Conservation (phyloP, 2,888 invertebrate species). For the Agonopterix alstromeriana region DNA sequence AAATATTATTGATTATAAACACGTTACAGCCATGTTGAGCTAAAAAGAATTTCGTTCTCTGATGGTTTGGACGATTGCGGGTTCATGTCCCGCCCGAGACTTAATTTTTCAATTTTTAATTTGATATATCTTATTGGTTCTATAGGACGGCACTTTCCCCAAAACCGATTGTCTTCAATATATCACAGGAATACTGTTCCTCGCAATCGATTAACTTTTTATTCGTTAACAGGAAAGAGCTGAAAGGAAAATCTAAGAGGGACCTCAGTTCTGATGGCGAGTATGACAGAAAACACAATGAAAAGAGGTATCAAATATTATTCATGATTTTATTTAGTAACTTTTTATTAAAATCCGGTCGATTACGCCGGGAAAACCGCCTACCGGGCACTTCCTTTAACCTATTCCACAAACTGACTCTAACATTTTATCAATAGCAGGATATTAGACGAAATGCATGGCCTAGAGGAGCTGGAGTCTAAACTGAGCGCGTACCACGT, state of each 20-base stretch:
- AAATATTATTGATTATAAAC: too few relatives aligned
- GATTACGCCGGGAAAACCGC: too few relatives aligned
- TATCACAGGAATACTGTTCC: too few relatives aligned
- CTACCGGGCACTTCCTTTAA: background rate
- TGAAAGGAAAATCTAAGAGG: constrained; percentile 66
- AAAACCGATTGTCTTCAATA: too few relatives aligned
- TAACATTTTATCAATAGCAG: constrained; percentile 32
- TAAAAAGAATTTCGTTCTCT: too few relatives aligned
- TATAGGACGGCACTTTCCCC: too few relatives aligned
- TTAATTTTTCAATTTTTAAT: too few relatives aligned
- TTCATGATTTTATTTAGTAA: background rate
- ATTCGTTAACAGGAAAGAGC: constrained; percentile 54
- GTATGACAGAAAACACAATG: constrained; percentile 68
- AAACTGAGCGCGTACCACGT: constrained; percentile 88
- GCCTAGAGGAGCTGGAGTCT: constrained; percentile 85
- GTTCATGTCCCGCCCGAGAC: too few relatives aligned
- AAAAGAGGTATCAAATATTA: constrained; percentile 56
- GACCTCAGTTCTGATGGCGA: constrained; percentile 70
- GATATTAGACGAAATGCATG: constrained; percentile 82
- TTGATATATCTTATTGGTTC: too few relatives aligned
- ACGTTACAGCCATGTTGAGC: too few relatives aligned
- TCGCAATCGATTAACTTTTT: background rate
- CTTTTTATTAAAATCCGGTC: too few relatives aligned
- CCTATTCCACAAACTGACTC: background rate
- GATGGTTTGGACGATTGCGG: too few relatives aligned